Percentiles rank a stretch among this genome's conserved stretches.
phyloP scores from a whole-genome alignment of 37 sponge, comb jelly and placozoan genomes.

The Halisarca cf. caerulea region DNA sequence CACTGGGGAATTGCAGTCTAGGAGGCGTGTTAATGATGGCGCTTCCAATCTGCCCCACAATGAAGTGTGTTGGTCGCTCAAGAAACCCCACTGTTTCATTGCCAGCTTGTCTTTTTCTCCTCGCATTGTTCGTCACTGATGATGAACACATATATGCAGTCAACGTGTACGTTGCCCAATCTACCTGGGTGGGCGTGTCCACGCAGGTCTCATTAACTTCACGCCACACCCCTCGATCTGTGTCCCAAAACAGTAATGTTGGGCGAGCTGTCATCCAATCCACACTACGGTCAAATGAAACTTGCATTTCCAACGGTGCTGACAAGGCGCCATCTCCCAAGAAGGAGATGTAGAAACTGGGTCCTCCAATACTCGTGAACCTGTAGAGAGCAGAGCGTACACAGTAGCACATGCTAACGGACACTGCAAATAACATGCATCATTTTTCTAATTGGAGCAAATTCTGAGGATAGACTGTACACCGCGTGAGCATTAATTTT shows the following conservation, averaged over 20 bases:
- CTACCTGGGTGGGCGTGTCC: conserved; percentile 36
- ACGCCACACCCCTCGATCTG: conserved; percentile 61
- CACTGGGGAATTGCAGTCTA: conserved; percentile 36
- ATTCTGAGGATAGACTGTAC: too few species aligned
- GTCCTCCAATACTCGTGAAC: conserved; percentile 78
- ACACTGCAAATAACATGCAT: too few species aligned
- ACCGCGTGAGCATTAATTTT: too few species aligned
- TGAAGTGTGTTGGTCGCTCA: conserved; percentile 62
- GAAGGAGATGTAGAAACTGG: conserved; percentile 83
- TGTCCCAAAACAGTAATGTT: conserved; percentile 78
- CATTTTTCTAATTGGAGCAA: too few species aligned
- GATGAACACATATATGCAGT: conserved; percentile 45
- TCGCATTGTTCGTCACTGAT: not conserved
- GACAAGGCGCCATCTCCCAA: conserved; percentile 53
- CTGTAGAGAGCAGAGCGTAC: conserved; percentile 31
- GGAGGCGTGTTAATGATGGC: conserved; percentile 80
- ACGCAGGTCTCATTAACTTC: conserved; percentile 72
- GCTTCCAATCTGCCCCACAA: conserved; percentile 64
- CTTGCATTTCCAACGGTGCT: conserved; percentile 57
- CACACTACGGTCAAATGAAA: conserved; percentile 53
- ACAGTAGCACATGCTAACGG: too few species aligned
- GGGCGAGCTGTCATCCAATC: conserved; percentile 51
- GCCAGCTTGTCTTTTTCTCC: conserved; percentile 35
- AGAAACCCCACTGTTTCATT: conserved; percentile 12
- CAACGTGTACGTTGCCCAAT: conserved; percentile 53